A percentile compares a stretch with the other conserved stretches of the same genome.
Conservation (phyloP, 2,888 invertebrate genomes). For the Anorthoa munda region DNA sequence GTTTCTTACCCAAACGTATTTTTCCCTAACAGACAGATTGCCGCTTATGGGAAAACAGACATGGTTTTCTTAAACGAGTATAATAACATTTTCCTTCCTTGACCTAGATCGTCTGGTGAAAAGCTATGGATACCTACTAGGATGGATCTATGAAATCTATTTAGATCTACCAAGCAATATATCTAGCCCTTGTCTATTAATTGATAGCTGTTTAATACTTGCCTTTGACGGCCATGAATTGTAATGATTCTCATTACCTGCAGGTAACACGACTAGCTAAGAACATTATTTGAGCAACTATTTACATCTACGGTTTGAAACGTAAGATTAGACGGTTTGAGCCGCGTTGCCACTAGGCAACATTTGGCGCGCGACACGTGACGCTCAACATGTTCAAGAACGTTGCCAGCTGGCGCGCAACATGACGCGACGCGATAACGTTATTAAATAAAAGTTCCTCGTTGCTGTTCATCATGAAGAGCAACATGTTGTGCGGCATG, state of each 20-base stretch:
- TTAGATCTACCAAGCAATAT: neutral
- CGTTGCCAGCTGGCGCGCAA: too few species aligned
- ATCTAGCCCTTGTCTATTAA: slow-evolving; percentile 13
- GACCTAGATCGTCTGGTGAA: neutral
- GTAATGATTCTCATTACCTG: slow-evolving; percentile 25
- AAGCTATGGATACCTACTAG: neutral
- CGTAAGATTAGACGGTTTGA: neutral
- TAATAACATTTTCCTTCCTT: neutral
- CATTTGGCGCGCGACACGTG: too few species aligned
- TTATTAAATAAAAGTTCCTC: too few species aligned
- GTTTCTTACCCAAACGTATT: slow-evolving; percentile 4
- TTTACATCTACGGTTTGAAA: neutral
- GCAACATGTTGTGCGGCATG: too few species aligned
- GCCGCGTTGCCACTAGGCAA: too few species aligned
- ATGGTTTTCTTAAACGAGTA: neutral
- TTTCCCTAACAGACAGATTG: neutral
- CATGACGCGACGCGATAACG: too few species aligned
- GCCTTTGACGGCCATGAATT: slow-evolving; percentile 30
- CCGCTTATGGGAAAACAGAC: neutral
- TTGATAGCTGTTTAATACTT: slow-evolving; percentile 10
- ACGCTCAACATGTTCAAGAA: too few species aligned
- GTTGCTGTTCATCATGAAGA: too few species aligned
- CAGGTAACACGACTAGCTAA: neutral
- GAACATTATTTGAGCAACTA: neutral
- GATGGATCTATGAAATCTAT: neutral